Conservation (phyloP, 2,888 invertebrate genomes). For the Endotricha flammealis region DNA sequence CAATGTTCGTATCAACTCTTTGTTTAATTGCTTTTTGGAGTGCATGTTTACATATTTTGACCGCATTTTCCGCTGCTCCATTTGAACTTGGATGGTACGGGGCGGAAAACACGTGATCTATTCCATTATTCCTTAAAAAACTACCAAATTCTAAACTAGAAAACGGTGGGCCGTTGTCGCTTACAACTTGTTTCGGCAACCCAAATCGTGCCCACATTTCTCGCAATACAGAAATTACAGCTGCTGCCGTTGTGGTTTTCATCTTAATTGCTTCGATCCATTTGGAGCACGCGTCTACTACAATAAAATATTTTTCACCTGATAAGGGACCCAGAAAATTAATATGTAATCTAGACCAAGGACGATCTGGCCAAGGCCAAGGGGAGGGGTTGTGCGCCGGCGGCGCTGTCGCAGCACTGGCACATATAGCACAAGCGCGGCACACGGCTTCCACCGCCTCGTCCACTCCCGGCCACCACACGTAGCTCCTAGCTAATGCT, state of each 20-base stretch:
- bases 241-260: conserved; percentile 6
- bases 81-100: conserved; percentile 17
- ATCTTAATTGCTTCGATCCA: conserved; percentile 10
- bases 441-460: conserved; percentile 13
- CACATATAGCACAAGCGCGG: conserved; percentile 11
- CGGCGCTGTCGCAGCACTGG: conserved; percentile 3
- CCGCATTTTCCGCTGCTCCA: conserved; percentile 23
- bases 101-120: conserved; percentile 11
- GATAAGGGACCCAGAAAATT: conserved; percentile 9
- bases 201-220: conserved; percentile 11
- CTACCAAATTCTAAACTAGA: conserved; percentile 14
- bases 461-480: conserved; percentile 20
- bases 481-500: too few species aligned
- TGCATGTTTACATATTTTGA: conserved; percentile 21
- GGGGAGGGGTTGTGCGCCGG: conserved; percentile 12
- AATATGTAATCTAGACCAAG: conserved; percentile 9
- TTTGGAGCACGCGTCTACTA: conserved; percentile 9
- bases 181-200: conserved; percentile 8
- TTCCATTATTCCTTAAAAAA: conserved; percentile 11
- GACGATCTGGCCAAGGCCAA: conserved; percentile 16
- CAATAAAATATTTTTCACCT: not conserved
- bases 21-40: conserved; percentile 19
- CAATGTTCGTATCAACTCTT: conserved; percentile 11
- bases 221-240: conserved; percentile 5
- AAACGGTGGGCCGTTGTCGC: conserved; percentile 14